Evolutionary conservation across 1,140 invertebrate genomes (phyloP), one percentile per base, ranked within the genome.

Genomic region (Penaeus chinensis): DNA sequence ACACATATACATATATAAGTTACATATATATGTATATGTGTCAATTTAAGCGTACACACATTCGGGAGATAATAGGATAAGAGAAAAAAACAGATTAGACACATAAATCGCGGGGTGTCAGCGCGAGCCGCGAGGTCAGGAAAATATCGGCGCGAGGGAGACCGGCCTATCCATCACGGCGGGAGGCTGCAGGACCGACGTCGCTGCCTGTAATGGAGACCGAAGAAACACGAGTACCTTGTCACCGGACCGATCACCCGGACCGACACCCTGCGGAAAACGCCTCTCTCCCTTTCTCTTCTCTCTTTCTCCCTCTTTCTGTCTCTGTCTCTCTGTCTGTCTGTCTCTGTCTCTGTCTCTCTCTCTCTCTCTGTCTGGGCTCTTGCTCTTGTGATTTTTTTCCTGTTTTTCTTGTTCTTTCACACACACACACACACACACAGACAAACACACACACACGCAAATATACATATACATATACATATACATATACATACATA

Each of bases 401-500:
- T 16, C 27, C 0, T 69, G 19, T 13, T n/a, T 69, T 10, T 20
- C 22, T 20, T 32, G 32, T 32, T 32, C 32, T 32, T 32, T 2
- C 19, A 69, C 19, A 69, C 19, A 69, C 19, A 69, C 19, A 69
- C 19, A 69, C 19, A 69, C 19, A 69, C 19, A 69, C 19, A 69
- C 19, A 69, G 0, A 32, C 32, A 32, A 0, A 32, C 32, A 32
- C 32, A 32, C 32, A 32, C 32, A 32, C 32, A 32, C 32, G 0
- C 0, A 69, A n/a, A 74, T 74, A 13, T 32, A 32, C 10, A 24
- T 74, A 16, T 74, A 27, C 37, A 74, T 74, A 24, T 74, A 74
- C 13, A 11, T 71, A 71, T 71, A 71, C 24, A 71, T n/a, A 71
- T 71, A 71, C 18, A 74, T 74, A 74, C 20, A 74, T 74, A 74